Evolutionary conservation across 2,888 invertebrate genomes (phyloP).

Genomic region (Drosophila borealis): DNA sequence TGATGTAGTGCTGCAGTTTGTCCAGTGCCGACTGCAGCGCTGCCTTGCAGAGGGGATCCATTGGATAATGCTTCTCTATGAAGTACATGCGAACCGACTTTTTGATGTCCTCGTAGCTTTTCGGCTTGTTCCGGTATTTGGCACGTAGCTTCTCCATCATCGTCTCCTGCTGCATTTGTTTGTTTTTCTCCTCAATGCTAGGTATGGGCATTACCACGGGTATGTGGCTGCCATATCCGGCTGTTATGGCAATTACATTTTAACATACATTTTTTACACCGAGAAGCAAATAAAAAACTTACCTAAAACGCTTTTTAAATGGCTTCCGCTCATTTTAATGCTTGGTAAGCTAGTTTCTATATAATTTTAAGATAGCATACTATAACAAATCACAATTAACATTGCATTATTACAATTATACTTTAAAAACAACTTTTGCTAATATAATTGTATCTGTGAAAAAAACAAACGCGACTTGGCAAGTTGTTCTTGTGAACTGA

Average conservation of each 20-base stretch:
- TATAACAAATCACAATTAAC: background rate
- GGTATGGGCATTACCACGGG: slow-evolving; percentile 33
- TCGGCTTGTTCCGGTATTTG: slow-evolving; percentile 92
- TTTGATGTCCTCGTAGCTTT: slow-evolving; percentile 93
- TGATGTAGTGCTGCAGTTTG: slow-evolving; percentile 96
- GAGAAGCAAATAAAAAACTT: background rate
- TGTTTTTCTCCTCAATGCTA: slow-evolving; percentile 87
- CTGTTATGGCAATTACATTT: slow-evolving; percentile 4
- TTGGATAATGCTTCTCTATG: slow-evolving; percentile 94
- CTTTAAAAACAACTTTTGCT: background rate
- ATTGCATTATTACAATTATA: background rate
- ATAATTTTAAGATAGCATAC: background rate
- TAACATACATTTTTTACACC: too few relatives aligned
- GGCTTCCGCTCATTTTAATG: slow-evolving; percentile 50
- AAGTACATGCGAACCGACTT: slow-evolving; percentile 95
- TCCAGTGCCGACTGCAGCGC: slow-evolving; percentile 96
- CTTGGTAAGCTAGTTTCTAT: background rate
- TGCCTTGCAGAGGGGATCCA: slow-evolving; percentile 93
- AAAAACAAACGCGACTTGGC: background rate
- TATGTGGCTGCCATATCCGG: slow-evolving; percentile 36
- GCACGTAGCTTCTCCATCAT: slow-evolving; percentile 96
- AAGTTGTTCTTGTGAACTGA: background rate
- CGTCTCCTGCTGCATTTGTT: slow-evolving; percentile 93
- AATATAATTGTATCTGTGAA: background rate
- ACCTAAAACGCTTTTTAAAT: slow-evolving; percentile 41